A percentile compares a stretch with the other conserved stretches of the same genome.
phyloP scores from a whole-genome alignment of 2,113 vertebrate genomes.

The Stomatorhinus ivindoensis region DNA sequence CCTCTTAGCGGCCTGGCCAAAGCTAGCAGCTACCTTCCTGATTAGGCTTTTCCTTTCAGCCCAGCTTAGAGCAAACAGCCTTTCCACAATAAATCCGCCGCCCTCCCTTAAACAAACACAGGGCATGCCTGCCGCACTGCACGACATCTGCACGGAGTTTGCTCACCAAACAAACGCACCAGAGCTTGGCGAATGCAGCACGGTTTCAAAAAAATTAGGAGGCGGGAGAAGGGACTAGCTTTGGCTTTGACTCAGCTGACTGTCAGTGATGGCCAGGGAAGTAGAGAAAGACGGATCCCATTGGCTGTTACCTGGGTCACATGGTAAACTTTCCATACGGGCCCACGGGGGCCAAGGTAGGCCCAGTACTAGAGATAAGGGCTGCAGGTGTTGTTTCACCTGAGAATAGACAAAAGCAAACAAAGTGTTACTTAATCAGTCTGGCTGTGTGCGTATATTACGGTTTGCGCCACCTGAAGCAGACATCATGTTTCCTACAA shows the following conservation, averaged over 20 bases:
- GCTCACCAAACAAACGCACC: slow-evolving; percentile 47
- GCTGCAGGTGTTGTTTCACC: slow-evolving; percentile 36
- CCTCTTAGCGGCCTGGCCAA: background rate
- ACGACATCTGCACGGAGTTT: slow-evolving; percentile 45
- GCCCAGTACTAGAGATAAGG: slow-evolving; percentile 32
- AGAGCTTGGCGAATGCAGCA: slow-evolving; percentile 23
- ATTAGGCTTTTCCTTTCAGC: slow-evolving; percentile 13
- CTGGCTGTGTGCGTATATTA: background rate
- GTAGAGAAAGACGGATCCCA: background rate
- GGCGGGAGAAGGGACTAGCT: background rate
- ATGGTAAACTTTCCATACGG: background rate
- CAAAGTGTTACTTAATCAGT: slow-evolving; percentile 16
- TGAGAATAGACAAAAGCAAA: slow-evolving; percentile 32
- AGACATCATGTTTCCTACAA: background rate
- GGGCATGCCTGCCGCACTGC: slow-evolving; percentile 14
- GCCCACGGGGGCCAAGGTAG: background rate
- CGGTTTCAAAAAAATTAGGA: slow-evolving; percentile 1
- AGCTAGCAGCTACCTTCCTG: slow-evolving; percentile 1
- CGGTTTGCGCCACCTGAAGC: background rate
- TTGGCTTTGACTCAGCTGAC: background rate
- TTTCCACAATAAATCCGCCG: background rate
- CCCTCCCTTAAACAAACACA: slow-evolving; percentile 23
- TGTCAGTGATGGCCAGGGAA: background rate
- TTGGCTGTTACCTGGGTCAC: background rate
- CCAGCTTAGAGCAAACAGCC: slow-evolving; percentile 12